Evolutionary conservation across 2,888 invertebrate genomes (phyloP), one percentile per base, ranked within the genome.

Genomic region (Buathra laborator): DNA sequence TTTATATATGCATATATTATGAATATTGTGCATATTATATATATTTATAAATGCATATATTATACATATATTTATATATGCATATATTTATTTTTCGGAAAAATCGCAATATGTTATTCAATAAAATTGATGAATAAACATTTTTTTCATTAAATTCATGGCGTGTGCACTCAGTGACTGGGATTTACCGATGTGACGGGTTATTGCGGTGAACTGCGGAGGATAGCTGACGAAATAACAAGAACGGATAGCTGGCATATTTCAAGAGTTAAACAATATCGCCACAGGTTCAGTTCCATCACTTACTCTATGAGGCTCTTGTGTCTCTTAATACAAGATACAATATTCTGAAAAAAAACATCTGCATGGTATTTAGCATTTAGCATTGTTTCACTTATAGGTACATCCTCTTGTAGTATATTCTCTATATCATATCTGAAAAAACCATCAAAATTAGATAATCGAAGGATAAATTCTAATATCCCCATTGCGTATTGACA

Each of bases 301-400:
- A 29, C 44, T 74, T 32, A 74, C 74, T 48, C 3, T 37, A 74
- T 59, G 29, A 37, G 56, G 10, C 62, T 24, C 37, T 74, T 74
- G 62, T 74, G 74, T 12, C 59, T 44, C 29, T 43, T 24, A 24
- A 74, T 24, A 7, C 74, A 74, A 16, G 43, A n/a, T n/a, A 62
- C 74, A 53, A 74, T 14, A 10, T 62, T 29, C 9, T 59, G 14
- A 24, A 59, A 74, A 46, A 46, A 37, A 19, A 46, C 5, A 19
- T 67, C 67, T 43, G 44, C 44, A 9, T 19, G 24, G 7, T 5
- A 44, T 24, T 44, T 24, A 12, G 46, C 14, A 12, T 46, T 24
- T 5, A 67, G 46, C 10, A n/a, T 44, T 44, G 19, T 14, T 16
- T 67, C 10, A n/a, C 24, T 24, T 24, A n/a, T n/a, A n/a, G 14